Evolutionary conservation across 2,888 invertebrate species (phyloP), one percentile per base, ranked within the genome.

Genomic region (Protodeltote pygarga): DNA sequence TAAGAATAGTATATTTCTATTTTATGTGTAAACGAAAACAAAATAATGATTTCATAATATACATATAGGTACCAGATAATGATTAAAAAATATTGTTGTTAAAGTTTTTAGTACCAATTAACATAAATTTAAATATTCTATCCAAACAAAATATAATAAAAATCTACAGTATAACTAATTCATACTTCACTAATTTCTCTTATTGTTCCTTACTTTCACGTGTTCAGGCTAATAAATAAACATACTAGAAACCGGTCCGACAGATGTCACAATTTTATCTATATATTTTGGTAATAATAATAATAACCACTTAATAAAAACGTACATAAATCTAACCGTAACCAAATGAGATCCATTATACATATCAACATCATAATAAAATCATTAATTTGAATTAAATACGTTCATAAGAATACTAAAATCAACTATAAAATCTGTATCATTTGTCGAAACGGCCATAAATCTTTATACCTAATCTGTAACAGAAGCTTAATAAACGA

Each of bases 291-390:
- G 23, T 33, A 31, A 53, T 46, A 41, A 49, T 31, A 52, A 52
- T 27, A 31, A 40, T 40, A 46, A 28, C 0, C 13, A 20, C 10
- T 4, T n/a, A 25, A 35, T 33, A 23, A 24, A 38, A 34, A 29
- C 50, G 54, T 23, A 57, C 60, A 61, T 70, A 63, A 69, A 65
- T 67, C 53, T 60, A 39, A 21, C n/a, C 8, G 28, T 45, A 47
- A 47, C 38, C 20, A 59, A 58, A 66, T 59, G 21, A 53, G 47
- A 40, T 31, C 27, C 39, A 53, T 59, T 51, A 53, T 27, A 41
- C 14, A 20, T 13, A 42, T 61, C 49, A 47, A 51, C 51, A 34
- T 53, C 46, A 51, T 58, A 51, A 54, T 53, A 45, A 50, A 35
- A 49, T 24, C 33, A 52, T 37, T 53, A 10, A 61, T 50, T 51